Evolutionary conservation across 2,888 invertebrate genomes (phyloP), one percentile per base, ranked within the genome.

Genomic region (Melipona bicolor): DNA sequence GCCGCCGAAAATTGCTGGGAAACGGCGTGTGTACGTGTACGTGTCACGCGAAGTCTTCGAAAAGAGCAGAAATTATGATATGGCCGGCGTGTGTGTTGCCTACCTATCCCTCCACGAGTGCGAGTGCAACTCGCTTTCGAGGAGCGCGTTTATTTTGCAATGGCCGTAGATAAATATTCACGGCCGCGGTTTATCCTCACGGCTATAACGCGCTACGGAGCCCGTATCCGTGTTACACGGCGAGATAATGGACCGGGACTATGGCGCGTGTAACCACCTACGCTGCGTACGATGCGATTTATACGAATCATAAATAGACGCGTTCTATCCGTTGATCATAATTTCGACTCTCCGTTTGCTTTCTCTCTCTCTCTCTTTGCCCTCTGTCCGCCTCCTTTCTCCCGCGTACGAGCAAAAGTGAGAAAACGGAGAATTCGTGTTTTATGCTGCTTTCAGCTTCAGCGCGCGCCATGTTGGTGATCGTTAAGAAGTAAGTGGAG

Each of bases 141-240:
- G 80, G 70, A 69, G 73, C 76, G 50, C 81, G 86, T 90, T 90
- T 87, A 88, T 88, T 90, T 89, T 82, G 81, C 87, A 86, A 89
- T 90, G 79, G 81, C 84, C 72, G 76, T 79, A 81, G 83, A 90
- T 90, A 91, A 91, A 91, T 91, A 90, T 91, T 90, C 90, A 89
- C 69, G 77, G 70, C 54, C 56, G 68, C 69, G 32, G 43, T 43
- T 43, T 43, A 43, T 43, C 9, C 43, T 43, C 43, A 69, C 81
- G 70, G 85, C 81, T 90, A 85, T 88, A 86, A 81, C 87, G 81
- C 83, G 79, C 79, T 64, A 62, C 83, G 80, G 79, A 84, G 74
- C 74, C 21, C 84, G 81, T 85, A 84, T 82, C 83, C 81, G 75
- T 81, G 84, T 86, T 81, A 90, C 88, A 82, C 75, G 76, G 43